These are phyloP conservation scores for Acrobasis suavella DNA, from an alignment of 2,888 invertebrate genomes.

Conservation along the genomic window DNA sequence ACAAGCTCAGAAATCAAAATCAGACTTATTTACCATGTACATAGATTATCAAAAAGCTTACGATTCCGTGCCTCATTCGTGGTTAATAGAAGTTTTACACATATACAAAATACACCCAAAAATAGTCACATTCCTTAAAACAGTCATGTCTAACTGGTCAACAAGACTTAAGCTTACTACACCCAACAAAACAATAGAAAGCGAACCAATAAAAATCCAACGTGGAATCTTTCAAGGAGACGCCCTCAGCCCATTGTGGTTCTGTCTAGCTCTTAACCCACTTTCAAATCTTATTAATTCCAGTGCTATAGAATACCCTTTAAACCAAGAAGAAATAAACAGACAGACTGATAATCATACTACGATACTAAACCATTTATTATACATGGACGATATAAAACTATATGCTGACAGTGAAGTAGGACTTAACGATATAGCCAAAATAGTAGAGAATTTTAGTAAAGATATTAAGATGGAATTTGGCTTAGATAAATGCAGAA, in stretches of 20 bases:
- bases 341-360: neutral
- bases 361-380: neutral
- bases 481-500: neutral
- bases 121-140: slow-evolving; percentile 19
- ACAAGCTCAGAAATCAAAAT: slow-evolving; percentile 23
- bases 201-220: slow-evolving; percentile 23
- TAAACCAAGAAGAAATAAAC: neutral
- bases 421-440: neutral
- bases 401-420: slow-evolving; percentile 3
- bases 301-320: neutral
- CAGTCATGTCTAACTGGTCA: slow-evolving; percentile 23
- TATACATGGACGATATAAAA: slow-evolving; percentile 6
- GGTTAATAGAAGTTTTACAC: neutral
- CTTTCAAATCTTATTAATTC: slow-evolving; percentile 9
- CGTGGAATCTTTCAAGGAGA: slow-evolving; percentile 31
- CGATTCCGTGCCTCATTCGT: slow-evolving; percentile 33
- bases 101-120: slow-evolving; percentile 25
- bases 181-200: slow-evolving; percentile 22
- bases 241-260: slow-evolving; percentile 8
- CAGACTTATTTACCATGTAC: slow-evolving; percentile 28
- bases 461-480: neutral
- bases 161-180: slow-evolving; percentile 16
- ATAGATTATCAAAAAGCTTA: slow-evolving; percentile 36
- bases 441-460: neutral
- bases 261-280: slow-evolving; percentile 7